Evolutionary conservation across 1,140 invertebrate species (phyloP).

Genomic region (Leptestheria dahalacensis): DNA sequence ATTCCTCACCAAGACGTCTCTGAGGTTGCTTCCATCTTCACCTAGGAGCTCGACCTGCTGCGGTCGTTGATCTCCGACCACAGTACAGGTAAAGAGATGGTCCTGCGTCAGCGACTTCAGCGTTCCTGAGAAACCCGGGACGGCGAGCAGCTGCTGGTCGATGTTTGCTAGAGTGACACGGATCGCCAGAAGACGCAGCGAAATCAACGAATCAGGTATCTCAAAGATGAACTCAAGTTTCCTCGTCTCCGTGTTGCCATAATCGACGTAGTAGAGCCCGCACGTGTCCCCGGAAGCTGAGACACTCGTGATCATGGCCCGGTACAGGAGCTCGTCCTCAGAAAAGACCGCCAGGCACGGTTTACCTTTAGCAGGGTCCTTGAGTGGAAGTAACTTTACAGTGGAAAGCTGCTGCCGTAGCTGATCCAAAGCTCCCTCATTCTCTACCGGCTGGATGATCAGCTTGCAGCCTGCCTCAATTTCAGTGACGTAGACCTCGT

Average conservation of each 20-base stretch:
- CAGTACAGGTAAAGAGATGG: background rate
- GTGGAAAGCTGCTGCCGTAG: background rate
- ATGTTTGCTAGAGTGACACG: background rate
- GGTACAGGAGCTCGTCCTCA: conserved; percentile 52
- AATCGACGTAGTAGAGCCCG: conserved; percentile 53
- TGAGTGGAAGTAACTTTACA: background rate
- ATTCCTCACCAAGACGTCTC: background rate
- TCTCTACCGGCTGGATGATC: background rate
- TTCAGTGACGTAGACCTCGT: background rate
- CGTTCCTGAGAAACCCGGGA: background rate
- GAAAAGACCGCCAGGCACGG: conserved; percentile 57
- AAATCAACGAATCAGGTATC: background rate
- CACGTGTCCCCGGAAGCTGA: conserved; percentile 21
- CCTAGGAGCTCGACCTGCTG: conserved; percentile 10
- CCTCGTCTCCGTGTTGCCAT: conserved; percentile 50
- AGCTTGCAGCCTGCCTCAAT: background rate
- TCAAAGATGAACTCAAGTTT: conserved; percentile 36
- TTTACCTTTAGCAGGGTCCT: conserved; percentile 33
- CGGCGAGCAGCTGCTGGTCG: background rate
- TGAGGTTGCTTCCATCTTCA: background rate
- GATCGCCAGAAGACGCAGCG: background rate
- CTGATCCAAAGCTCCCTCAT: background rate
- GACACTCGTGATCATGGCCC: conserved; percentile 40
- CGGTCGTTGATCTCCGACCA: background rate
- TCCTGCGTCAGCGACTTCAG: background rate